Evolutionary conservation across 2,797 vertebrate genomes (phyloP), one percentile per base, ranked within the genome.

Genomic region (Gambelia wislizenii): DNA sequence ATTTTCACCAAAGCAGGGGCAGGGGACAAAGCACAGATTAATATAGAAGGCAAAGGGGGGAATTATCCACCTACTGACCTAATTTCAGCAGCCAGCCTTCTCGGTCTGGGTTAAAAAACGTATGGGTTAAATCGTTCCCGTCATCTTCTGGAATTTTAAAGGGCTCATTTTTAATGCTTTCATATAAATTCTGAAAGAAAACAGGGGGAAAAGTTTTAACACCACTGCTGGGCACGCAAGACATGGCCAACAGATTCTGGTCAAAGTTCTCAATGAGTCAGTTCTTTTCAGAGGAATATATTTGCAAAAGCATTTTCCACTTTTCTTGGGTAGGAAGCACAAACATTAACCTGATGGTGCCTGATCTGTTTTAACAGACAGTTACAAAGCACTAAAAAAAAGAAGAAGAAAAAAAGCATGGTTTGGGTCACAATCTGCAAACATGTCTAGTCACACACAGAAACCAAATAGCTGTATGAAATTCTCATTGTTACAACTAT

Each of bases 141-240:
- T 99, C 99, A 33, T 99, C 99, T 96, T 99, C 99, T 2, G 98
- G 99, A 96, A 99, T 99, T 96, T 99, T 99, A 95, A 99, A 99
- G 0, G 99, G 99, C 92, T 99, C 99, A 0, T 99, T 99, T 97
- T 99, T 99, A 96, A 99, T 99, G 97, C 99, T 99, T 97, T 99
- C 99, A 83, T 99, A 99, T 87, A 99, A 97, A 95, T 99, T 99
- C 98, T 99, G 97, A 54, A 93, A 93, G 92, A 82, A 88, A 83
- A 47, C 80, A 54, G 82, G 86, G 75, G 86, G 52, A 3, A 84
- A 91, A 61, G 87, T 42, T 42, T 92, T 67, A 92, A 92, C 89
- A 93, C 87, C 77, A 82, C 4, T 30, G 52, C 12, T 36, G 86
- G 2, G 2, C 64, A 52, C 54, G 47, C 87, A 54, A 89, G 64